phyloP scores from a whole-genome alignment of 2,113 vertebrate species.

The Oncorhynchus masou region DNA sequence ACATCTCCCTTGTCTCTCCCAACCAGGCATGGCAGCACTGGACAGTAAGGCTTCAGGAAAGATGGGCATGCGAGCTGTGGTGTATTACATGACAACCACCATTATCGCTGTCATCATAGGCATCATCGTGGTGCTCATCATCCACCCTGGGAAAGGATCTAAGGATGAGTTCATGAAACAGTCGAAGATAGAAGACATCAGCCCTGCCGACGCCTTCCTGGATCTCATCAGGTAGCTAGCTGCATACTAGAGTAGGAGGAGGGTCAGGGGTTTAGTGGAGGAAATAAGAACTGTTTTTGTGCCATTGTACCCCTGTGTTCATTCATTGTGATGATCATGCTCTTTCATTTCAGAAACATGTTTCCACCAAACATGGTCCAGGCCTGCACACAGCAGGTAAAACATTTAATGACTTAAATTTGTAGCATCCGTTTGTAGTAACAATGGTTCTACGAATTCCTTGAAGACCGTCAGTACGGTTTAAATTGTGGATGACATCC shows the following conservation, averaged over 20 bases:
- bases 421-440: too few relatives aligned
- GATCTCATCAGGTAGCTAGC: conserved; percentile 89
- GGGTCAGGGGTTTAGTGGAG: background rate
- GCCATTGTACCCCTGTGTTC: background rate
- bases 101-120: conserved; percentile 95
- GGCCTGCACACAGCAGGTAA: conserved; percentile 98
- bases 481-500: too few relatives aligned
- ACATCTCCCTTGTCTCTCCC: background rate
- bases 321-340: background rate
- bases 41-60: conserved; percentile 96
- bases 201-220: conserved; percentile 93
- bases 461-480: too few relatives aligned
- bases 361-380: conserved; percentile 98
- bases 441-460: too few relatives aligned
- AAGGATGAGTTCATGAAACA: conserved; percentile 94
- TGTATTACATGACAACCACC: conserved; percentile 98
- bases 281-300: background rate
- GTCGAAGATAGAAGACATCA: conserved; percentile 89
- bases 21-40: conserved; percentile 90
- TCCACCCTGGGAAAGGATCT: conserved; percentile 94
- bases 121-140: conserved; percentile 94
- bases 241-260: background rate
- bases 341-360: conserved; percentile 88
- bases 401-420: conserved; percentile 17
- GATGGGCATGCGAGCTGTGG: conserved; percentile 94